Evolutionary conservation across 2,888 invertebrate genomes (phyloP), one percentile per base, ranked within the genome.

Genomic region (Dryobota labecula): DNA sequence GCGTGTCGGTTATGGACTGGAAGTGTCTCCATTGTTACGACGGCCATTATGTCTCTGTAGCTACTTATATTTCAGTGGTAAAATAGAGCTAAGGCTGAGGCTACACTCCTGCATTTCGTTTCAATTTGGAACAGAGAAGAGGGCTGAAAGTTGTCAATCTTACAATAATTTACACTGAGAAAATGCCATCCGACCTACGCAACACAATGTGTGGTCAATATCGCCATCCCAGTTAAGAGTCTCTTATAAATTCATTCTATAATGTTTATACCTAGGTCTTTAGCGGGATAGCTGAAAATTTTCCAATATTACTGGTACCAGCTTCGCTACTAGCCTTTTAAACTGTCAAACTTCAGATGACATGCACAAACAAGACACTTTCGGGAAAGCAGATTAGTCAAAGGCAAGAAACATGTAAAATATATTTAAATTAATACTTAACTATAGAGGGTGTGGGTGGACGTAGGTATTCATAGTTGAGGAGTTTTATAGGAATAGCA

Each of bases 1-100:
- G 63, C 77, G 76, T 76, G 76, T 80, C 81, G 77, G 76, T 30
- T 77, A 63, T 80, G 53, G 77, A 51, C 64, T 76, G 60, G 56
- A 80, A 77, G 62, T 76, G 76, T 67, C 81, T 51, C 67, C 24
- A 81, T 77, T 80, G 77, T 77, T 60, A 67, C 51, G 43, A 58
- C 51, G 18, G 43, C 43, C 24, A 67, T 75, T 80, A 62, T 53
- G 18, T 62, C 15, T 36, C 47, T 49, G 56, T 53, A 36, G 13
- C 51, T 62, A 58, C 67, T 49, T 63, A 43, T 53, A 47, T 41
- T 62, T 58, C 36, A 49, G 60, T 43, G 49, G 56, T 58, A 38
- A 53, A 53, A 47, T 56, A 36, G 8, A 36, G 6, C 33, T 63
- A 79, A 76, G 11, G 58, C 6, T 58, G 15, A 18, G 45, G 33